Evolutionary conservation across 2,888 invertebrate species (phyloP).

Genomic region (Patella pellucida): DNA sequence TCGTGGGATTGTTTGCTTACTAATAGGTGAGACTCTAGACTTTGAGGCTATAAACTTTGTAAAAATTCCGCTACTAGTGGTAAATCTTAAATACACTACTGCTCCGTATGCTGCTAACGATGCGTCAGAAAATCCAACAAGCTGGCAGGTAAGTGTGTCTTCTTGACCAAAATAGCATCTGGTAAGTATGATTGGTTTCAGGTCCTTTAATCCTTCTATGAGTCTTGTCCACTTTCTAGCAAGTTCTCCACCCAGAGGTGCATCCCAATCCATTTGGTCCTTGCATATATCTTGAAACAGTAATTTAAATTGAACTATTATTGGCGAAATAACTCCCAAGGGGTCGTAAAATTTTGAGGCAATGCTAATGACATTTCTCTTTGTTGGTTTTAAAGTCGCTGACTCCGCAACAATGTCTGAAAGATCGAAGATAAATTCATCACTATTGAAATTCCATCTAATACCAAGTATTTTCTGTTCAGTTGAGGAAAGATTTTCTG

Average conservation of each 20-base stretch:
- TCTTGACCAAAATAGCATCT: background rate
- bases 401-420: background rate
- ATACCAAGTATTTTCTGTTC: slow-evolving; percentile 4
- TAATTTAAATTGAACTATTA: background rate
- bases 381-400: background rate
- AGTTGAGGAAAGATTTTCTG: background rate
- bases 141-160: background rate
- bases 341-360: slow-evolving; percentile 4
- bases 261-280: background rate
- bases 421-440: background rate
- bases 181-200: background rate
- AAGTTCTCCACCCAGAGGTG: background rate
- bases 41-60: background rate
- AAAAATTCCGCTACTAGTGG: background rate
- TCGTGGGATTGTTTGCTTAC: background rate
- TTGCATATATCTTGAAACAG: background rate
- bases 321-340: background rate
- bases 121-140: no score
- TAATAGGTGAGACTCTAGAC: background rate
- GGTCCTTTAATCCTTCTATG: background rate
- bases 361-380: background rate
- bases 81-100: background rate
- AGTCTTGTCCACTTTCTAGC: background rate
- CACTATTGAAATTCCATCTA: background rate
- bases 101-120: background rate